Evolutionary conservation across 1,140 invertebrate genomes (phyloP).

Genomic region (Heliconius himera): DNA sequence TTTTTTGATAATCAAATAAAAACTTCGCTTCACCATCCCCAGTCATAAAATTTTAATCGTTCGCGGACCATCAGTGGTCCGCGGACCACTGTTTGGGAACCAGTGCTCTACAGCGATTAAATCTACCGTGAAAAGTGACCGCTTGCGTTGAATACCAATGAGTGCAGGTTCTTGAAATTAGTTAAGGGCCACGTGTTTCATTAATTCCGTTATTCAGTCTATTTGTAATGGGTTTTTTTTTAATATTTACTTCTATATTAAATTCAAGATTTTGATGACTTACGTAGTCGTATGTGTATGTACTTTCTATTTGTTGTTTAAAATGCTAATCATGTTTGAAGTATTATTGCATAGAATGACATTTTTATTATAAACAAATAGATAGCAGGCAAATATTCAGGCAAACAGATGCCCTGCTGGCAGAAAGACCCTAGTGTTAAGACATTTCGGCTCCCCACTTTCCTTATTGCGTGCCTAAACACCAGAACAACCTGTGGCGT

Average conservation of each 20-base stretch:
- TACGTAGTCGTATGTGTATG: not conserved
- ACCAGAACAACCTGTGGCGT: no score
- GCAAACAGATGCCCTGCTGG: no score
- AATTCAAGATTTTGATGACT: not conserved
- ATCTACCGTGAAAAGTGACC: slow-evolving; percentile 30
- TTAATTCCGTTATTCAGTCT: not conserved
- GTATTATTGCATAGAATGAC: not conserved
- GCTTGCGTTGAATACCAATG: slow-evolving; percentile 17
- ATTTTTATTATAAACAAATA: not conserved
- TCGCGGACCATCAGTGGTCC: no score
- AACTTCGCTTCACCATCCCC: no score
- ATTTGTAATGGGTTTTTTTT: not conserved
- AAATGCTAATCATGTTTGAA: not conserved
- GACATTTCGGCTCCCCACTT: no score
- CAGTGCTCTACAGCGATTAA: not conserved
- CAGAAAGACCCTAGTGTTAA: no score
- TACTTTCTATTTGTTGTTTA: not conserved
- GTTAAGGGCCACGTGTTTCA: slow-evolving; percentile 3
- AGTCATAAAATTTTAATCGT: no score
- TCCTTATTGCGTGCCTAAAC: no score
- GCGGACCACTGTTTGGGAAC: no score
- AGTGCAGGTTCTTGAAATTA: slow-evolving; percentile 16
- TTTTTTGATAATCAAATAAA: no score
- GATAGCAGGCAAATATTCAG: no score
- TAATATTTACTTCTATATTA: not conserved